A percentile compares a stretch with the other conserved stretches of the same genome.
Conservation (phyloP, 2,888 invertebrate species). For the Ennomos fuscantarius region DNA sequence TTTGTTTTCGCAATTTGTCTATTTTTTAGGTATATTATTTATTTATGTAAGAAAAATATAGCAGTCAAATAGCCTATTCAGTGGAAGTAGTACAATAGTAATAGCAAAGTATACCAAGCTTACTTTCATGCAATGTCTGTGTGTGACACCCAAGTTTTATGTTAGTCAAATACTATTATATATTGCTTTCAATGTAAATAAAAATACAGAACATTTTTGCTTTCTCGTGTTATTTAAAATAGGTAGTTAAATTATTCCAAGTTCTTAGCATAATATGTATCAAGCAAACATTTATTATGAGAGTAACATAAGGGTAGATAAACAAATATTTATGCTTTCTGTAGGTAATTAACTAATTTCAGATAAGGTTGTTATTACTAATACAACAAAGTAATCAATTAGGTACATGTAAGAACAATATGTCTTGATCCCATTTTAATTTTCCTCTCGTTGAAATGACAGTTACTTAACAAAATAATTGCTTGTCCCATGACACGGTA, state of each 20-base stretch:
- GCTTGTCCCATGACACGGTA: no score
- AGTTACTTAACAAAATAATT: no score
- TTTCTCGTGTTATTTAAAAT: conserved; percentile 17
- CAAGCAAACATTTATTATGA: conserved; percentile 26
- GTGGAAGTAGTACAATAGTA: no score
- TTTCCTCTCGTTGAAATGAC: no score
- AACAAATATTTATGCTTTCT: conserved; percentile 34
- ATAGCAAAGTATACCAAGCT: no score
- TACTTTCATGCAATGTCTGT: not conserved
- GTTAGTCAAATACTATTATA: not conserved
- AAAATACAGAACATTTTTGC: conserved; percentile 22
- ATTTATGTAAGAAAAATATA: no score
- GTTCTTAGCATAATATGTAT: conserved; percentile 17
- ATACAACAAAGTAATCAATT: not conserved
- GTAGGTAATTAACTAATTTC: conserved; percentile 27
- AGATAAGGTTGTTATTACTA: conserved; percentile 9
- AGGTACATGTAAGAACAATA: not conserved
- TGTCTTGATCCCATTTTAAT: no score
- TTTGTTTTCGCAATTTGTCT: no score
- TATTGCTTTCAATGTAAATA: conserved; percentile 17
- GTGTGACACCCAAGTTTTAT: conserved; percentile 2
- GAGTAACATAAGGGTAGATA: conserved; percentile 18
- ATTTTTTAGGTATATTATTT: no score
- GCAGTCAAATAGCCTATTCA: no score
- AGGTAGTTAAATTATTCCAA: conserved; percentile 28